Evolutionary conservation across 2,888 invertebrate species (phyloP).

Genomic region (Elmis aenea): DNA sequence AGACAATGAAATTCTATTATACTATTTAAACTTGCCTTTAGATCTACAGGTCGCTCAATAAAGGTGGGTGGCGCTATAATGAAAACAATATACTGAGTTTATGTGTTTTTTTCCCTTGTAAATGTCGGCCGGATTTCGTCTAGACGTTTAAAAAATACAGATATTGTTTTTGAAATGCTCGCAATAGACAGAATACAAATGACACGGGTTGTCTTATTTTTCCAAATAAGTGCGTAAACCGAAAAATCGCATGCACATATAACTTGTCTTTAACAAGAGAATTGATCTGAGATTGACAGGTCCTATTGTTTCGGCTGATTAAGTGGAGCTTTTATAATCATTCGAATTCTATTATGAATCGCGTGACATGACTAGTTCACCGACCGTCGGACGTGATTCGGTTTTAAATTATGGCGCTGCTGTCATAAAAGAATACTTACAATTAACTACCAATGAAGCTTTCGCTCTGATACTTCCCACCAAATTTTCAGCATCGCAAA

Average conservation of each 20-base stretch:
- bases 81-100: neutral
- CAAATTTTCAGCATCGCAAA: constrained; percentile 85
- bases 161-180: constrained; percentile 10
- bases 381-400: constrained; percentile 9
- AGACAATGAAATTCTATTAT: constrained; percentile 87
- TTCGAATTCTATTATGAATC: constrained; percentile 21
- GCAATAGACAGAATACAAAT: constrained; percentile 29
- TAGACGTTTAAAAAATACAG: too few relatives aligned
- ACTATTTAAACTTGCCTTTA: constrained; percentile 80
- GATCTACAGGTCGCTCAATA: constrained; percentile 77
- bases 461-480: constrained; percentile 82
- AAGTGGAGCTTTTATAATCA: constrained; percentile 25
- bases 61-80: constrained; percentile 51
- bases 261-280: constrained; percentile 31
- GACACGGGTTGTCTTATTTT: constrained; percentile 4
- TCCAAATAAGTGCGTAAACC: constrained; percentile 7
- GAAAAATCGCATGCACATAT: constrained; percentile 9
- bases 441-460: constrained; percentile 83
- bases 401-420: constrained; percentile 5
- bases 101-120: neutral
- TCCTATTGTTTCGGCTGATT: constrained; percentile 31
- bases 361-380: constrained; percentile 9
- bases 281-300: constrained; percentile 29
- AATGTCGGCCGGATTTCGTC: constrained; percentile 1
- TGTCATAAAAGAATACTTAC: constrained; percentile 59